Base-by-base conservation (phyloP, 2,113 vertebrate species). In the Rhea americana region DNA sequence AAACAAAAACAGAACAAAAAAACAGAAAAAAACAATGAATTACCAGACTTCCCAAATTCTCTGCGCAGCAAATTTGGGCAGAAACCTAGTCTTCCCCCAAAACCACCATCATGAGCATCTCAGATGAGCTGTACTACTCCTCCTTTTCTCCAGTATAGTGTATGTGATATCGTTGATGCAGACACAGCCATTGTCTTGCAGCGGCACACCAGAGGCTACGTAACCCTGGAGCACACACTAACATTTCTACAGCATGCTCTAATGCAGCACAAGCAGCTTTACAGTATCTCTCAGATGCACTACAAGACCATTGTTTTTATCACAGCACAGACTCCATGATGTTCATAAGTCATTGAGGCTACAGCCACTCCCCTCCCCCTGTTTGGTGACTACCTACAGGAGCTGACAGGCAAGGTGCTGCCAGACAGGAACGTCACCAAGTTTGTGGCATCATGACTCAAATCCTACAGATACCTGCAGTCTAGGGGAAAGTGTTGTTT, bases 361-460 rank as follows among this genome's bases (percentile, higher is more conserved):
- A 35, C 37, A 39, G 19, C 32, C 39, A 51, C 32, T 9, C 21
- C 35, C 51, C 18, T n/a, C n/a, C 15, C 18, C 41, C 51, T 24
- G 47, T 28, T 15, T 1, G 0, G 39, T 47, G 22, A 63, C 15
- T 14, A 16, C 65, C 56, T 51, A n/a, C 0, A 3, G 16, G 41
- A 35, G 17, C 30, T 19, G n/a, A 56, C 1, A 6, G 61, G 21
- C 4, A 11, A 85, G 26, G 9, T 50, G 28, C 59, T 55, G 18
- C 39, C 26, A 8, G 25, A 37, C 20, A 13, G 48, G 48, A 51
- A 47, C 1, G 6, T n/a, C 3, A 20, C 32, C 1, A 12, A 62
- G 30, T 3, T 2, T 2, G 3, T 13, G 26, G 51, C n/a, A 30
- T n/a, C 28, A 16, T 37, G 37, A 51, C 39, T 12, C 47, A 25